Conservation (phyloP, 1,140 invertebrate species). For the Caenorhabditis inopinata region DNA sequence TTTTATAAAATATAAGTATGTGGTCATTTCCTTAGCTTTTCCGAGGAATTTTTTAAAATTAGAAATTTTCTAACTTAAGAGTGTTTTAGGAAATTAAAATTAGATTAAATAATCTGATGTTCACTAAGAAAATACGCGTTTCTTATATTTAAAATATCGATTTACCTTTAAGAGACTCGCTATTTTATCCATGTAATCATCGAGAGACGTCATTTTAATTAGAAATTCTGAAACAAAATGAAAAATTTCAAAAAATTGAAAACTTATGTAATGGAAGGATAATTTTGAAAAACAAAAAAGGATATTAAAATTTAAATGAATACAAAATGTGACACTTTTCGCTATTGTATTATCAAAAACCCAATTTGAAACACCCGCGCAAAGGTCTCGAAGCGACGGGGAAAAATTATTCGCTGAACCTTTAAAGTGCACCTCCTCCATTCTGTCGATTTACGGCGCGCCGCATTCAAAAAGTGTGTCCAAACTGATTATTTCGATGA, state of each 20-base stretch:
- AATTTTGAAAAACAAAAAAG: no score
- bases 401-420: background rate
- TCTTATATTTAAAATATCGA: no score
- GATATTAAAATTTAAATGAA: no score
- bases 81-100: no score
- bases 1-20: no score
- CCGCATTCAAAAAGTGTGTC: slow-evolving; percentile 9
- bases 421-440: background rate
- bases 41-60: no score
- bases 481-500: background rate
- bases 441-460: slow-evolving; percentile 19
- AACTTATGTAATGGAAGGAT: no score
- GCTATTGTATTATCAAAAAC: background rate
- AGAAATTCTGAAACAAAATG: background rate
- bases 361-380: background rate
- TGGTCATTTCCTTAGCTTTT: no score
- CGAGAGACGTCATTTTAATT: background rate
- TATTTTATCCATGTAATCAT: background rate
- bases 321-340: background rate
- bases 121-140: no score
- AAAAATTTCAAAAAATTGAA: background rate
- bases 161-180: background rate
- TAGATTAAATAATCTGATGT: no score
- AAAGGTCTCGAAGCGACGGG: background rate
- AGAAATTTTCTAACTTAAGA: no score